Evolutionary conservation across 2,797 vertebrate species (phyloP).

Genomic region (Coregonus ussuriensis): DNA sequence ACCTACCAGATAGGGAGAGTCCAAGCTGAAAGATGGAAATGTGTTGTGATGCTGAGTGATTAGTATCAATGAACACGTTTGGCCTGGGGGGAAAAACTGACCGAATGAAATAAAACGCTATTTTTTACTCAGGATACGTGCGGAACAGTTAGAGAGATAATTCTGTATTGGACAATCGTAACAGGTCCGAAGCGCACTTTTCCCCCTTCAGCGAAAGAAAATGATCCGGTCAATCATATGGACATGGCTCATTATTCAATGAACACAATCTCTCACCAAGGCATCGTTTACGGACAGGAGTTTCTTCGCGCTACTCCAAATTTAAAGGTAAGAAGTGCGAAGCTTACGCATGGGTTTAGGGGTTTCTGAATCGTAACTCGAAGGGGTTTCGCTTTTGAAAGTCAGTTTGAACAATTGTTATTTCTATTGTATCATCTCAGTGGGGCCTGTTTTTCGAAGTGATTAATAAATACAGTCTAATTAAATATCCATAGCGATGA

Average conservation of each 20-base stretch:
- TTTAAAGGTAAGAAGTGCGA: slow-evolving; percentile 89
- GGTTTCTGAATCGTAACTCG: slow-evolving; percentile 53
- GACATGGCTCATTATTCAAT: slow-evolving; percentile 95
- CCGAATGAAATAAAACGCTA: slow-evolving; percentile 76
- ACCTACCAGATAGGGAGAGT: slow-evolving; percentile 93
- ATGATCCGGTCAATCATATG: slow-evolving; percentile 95
- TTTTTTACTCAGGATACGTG: slow-evolving; percentile 75
- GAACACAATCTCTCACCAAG: slow-evolving; percentile 87
- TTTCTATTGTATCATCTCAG: slow-evolving; percentile 75
- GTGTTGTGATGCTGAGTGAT: slow-evolving; percentile 86
- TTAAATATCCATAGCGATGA: slow-evolving; percentile 87
- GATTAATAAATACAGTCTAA: slow-evolving; percentile 89
- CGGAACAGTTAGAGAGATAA: slow-evolving; percentile 79
- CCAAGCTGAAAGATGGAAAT: slow-evolving; percentile 84
- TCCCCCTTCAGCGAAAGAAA: slow-evolving; percentile 85
- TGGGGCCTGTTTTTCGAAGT: slow-evolving; percentile 78
- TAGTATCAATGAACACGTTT: slow-evolving; percentile 86
- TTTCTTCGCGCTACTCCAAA: slow-evolving; percentile 83
- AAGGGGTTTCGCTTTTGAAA: slow-evolving; percentile 71
- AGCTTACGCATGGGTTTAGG: slow-evolving; percentile 64
- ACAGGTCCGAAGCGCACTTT: slow-evolving; percentile 90
- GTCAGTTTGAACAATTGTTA: slow-evolving; percentile 78
- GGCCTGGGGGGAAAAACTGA: slow-evolving; percentile 72
- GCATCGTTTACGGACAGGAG: slow-evolving; percentile 87
- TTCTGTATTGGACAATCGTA: slow-evolving; percentile 83